Evolutionary conservation across 30 jellyfish, hydroid and myxozoan species (phyloP), one percentile per base, ranked within the genome.

Genomic region (Turritopsis dohrnii): DNA sequence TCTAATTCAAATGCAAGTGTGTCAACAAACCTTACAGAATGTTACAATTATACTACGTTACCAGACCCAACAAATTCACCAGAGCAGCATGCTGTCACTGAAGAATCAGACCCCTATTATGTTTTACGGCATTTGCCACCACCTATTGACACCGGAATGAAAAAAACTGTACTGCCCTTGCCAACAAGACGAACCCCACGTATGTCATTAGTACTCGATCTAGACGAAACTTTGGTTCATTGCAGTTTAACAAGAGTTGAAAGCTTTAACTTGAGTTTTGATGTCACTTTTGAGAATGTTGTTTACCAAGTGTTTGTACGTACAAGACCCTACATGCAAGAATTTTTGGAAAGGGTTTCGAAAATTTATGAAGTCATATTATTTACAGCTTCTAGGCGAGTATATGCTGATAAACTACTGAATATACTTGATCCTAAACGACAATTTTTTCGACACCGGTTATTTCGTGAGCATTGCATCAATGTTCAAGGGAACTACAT

Each of bases 191-290:
- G 91, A 66, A 89, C 95, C 9, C 90, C 92, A 27, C 90, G 85
- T 29, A 87, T 87, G 96, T 85, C 96, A 9, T 86, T 94, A 23
- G 99, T 94, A 19, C 87, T 94, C 71, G 99, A 94, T 65, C 87
- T 94, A 52, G 99, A 94, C 72, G 99, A 94, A 83, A 94, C 99
- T 28, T 89, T 94, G 71, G 99, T 94, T 28, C 99, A 94, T 81
- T 94, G 99, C 82, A 94, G 99, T 65, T 71, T 94, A 29, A 86
- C 96, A 1, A 86, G 77, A 53, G 71, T 94, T 53, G 96, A 94
- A 60, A 92, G 86, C 75, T 96, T 92, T 22, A 92, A 96, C 29
- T 81, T 94, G 81, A 89, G 95, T 13, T 94, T 94, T 84, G 90
- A 89, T 65, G 97, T 94, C 52, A 31, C 84, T 65, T 89, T 80